phyloP scores from a whole-genome alignment of 1,140 invertebrate species.

The Arion vulgaris region DNA sequence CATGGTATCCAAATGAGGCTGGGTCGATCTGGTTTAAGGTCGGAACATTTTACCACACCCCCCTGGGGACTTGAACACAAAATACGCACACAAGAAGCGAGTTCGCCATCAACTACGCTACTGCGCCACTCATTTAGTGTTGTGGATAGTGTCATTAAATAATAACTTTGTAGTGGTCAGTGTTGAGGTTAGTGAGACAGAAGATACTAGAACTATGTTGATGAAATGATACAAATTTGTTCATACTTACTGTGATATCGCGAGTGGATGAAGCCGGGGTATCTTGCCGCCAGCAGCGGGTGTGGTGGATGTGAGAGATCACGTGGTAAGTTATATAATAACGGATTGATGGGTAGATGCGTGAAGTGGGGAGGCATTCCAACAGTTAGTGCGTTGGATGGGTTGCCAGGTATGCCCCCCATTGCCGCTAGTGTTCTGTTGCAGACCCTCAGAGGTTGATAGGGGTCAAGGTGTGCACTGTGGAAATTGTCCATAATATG shows the following conservation, averaged over 20 bases:
- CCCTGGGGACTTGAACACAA: too few relatives aligned
- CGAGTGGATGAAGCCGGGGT: conserved; percentile 48
- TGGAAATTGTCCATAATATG: conserved; percentile 38
- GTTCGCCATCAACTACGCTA: too few relatives aligned
- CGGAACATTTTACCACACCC: too few relatives aligned
- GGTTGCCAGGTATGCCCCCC: conserved; percentile 9
- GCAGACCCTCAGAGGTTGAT: conserved; percentile 48
- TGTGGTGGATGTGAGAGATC: conserved; percentile 38
- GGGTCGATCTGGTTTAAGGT: too few relatives aligned
- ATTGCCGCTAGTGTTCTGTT: conserved; percentile 45
- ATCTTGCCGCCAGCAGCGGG: conserved; percentile 40
- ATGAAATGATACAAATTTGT: too few relatives aligned
- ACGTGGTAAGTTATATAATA: conserved; percentile 46
- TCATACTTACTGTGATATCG: conserved; percentile 49
- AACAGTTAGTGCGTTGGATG: conserved; percentile 15
- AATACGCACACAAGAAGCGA: too few relatives aligned
- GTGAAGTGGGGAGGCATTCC: conserved; percentile 41
- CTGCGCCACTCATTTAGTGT: too few relatives aligned
- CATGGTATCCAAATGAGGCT: too few relatives aligned
- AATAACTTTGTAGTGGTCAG: not conserved
- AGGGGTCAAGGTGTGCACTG: conserved; percentile 36
- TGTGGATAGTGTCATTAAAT: too few relatives aligned
- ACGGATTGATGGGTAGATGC: conserved; percentile 43
- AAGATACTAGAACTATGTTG: too few relatives aligned
- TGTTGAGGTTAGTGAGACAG: too few relatives aligned